Conservation (phyloP, 2,888 invertebrate species). For the Lasioglossum leucozonium region DNA sequence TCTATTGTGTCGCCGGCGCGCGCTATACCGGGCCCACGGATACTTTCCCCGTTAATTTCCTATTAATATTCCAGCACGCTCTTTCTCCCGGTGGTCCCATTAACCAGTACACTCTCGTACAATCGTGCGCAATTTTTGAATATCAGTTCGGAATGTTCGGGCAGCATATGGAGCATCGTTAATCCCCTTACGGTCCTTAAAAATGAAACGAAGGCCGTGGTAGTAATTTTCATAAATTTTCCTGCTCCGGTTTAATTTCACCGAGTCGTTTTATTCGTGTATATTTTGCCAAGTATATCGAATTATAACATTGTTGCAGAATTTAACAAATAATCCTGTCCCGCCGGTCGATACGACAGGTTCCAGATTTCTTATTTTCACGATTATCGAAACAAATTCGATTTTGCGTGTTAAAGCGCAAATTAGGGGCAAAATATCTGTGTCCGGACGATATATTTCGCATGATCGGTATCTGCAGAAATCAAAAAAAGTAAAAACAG, state of each 20-base stretch:
- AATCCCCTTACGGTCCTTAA: background rate
- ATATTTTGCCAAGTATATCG: background rate
- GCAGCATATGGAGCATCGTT: background rate
- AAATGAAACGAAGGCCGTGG: background rate
- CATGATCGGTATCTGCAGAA: background rate
- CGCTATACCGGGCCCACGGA: background rate
- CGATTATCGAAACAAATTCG: background rate
- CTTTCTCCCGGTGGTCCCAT: slow-evolving; percentile 9
- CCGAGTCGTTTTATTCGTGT: too few relatives aligned
- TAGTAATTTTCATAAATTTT: too few relatives aligned
- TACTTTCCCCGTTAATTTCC: slow-evolving; percentile 61
- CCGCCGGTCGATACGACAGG: background rate
- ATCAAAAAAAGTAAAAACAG: background rate
- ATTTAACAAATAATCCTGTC: background rate
- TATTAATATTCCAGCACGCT: slow-evolving; percentile 60
- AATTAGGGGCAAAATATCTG: too few relatives aligned
- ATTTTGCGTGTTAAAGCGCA: too few relatives aligned
- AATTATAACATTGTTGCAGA: background rate
- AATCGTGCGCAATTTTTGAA: slow-evolving; percentile 40
- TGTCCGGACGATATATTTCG: too few relatives aligned
- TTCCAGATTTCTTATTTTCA: background rate
- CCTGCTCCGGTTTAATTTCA: too few relatives aligned
- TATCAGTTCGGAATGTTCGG: slow-evolving; percentile 1
- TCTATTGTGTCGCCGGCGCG: slow-evolving; percentile 62
- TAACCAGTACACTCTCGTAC: slow-evolving; percentile 28